Evolutionary conservation across 2,888 invertebrate species (phyloP), one percentile per base, ranked within the genome.

Genomic region (Scotopteryx bipunctaria): DNA sequence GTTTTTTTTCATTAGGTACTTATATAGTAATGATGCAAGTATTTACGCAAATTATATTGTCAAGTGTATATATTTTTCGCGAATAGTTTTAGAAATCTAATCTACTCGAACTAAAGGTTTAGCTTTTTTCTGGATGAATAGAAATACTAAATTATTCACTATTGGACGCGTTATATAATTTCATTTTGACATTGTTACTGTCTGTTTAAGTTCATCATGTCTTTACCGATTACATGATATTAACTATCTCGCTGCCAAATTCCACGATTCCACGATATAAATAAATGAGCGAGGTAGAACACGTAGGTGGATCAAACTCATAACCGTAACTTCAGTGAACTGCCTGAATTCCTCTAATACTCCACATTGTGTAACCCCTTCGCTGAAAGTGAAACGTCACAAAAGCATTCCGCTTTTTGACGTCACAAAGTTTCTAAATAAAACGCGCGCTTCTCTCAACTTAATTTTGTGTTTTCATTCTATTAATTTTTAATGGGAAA

Each of bases 401-500:
- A 62, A 60, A n/a, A 63, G 58, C 57, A 63, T 58, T 60, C 58
- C 57, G 43, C 19, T 44, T 17, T 31, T 19, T 53, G 40, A 36
- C 48, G 40, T 55, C 46, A 44, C 56, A 48, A 59, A 66, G 59
- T 65, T 65, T 65, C 55, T 57, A 54, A 63, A 63, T 66, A 63
- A 57, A 59, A 63, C 45, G 51, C 47, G 47, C 38, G 50, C 52
- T 44, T 51, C 53, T 54, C 57, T 57, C 59, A 54, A 63, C 63
- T 50, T 58, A 54, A 66, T 66, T 71, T 70, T 73, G 62, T 58
- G 67, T 76, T 74, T 75, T 75, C 66, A 68, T 71, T 71, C 63
- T 81, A 80, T 82, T 74, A 78, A 77, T 82, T 76, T 83, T 83
- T 81, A 83, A 84, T 83, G 77, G 78, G 81, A 77, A 64, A 73